These are phyloP conservation scores for Noctua comes DNA, from an alignment of 2,888 invertebrate species.

Conservation along the genomic window DNA sequence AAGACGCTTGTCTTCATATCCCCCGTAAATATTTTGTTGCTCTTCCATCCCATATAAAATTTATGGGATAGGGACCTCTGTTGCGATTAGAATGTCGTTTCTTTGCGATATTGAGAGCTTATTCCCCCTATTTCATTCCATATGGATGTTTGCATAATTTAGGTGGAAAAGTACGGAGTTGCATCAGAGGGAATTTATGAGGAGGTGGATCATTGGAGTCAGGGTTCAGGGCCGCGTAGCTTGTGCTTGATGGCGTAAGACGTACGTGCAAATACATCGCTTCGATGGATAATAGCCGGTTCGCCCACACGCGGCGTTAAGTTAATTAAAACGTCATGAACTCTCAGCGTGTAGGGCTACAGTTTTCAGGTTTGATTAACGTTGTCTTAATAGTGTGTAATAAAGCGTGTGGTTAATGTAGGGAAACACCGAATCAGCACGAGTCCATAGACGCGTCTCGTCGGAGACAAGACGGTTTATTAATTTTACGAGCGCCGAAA, in stretches of 20 bases:
- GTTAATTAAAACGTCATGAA: slow-evolving; percentile 78
- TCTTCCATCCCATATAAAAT: slow-evolving; percentile 82
- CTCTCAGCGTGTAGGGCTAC: slow-evolving; percentile 52
- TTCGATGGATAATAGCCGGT: slow-evolving; percentile 60
- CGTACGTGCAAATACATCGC: slow-evolving; percentile 58
- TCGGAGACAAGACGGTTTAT: slow-evolving; percentile 46
- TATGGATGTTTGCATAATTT: slow-evolving; percentile 85
- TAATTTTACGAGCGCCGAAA: slow-evolving; percentile 41
- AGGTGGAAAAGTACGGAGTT: slow-evolving; percentile 66
- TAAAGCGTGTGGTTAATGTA: slow-evolving; percentile 34
- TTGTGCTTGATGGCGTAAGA: slow-evolving; percentile 32
- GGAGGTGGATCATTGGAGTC: slow-evolving; percentile 67
- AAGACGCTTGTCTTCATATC: slow-evolving; percentile 69
- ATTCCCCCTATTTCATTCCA: slow-evolving; percentile 78
- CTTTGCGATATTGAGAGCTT: slow-evolving; percentile 79
- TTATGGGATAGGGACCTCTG: slow-evolving; percentile 81
- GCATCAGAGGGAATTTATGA: slow-evolving; percentile 75
- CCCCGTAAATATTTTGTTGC: slow-evolving; percentile 81
- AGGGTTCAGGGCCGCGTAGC: slow-evolving; percentile 49
- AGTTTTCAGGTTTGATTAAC: slow-evolving; percentile 78
- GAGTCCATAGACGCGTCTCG: slow-evolving; percentile 45
- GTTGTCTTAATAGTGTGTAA: slow-evolving; percentile 54
- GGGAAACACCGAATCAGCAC: slow-evolving; percentile 30
- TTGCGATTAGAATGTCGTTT: slow-evolving; percentile 86
- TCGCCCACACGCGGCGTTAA: slow-evolving; percentile 76